Evolutionary conservation across 2,797 vertebrate species (phyloP).

Genomic region (Poecilia wingei): DNA sequence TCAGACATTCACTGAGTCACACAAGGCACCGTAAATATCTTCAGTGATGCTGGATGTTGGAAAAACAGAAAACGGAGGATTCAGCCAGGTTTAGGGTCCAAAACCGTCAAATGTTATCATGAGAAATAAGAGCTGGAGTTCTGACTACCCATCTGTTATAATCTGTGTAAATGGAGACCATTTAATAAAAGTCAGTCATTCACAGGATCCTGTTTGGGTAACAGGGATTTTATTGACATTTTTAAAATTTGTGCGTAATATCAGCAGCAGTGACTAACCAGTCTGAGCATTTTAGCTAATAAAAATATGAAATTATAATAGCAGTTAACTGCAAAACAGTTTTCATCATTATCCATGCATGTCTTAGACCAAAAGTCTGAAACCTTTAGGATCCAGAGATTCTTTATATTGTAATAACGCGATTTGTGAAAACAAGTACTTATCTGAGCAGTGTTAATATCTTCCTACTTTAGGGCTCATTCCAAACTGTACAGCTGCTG

Average conservation of each 20-base stretch:
- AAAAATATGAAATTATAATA: neutral
- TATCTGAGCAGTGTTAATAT: too few species aligned
- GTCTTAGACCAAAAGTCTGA: neutral
- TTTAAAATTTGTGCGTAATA: neutral
- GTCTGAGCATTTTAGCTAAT: neutral
- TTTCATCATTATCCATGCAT: neutral
- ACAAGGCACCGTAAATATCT: constrained; percentile 10
- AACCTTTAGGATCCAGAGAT: too few species aligned
- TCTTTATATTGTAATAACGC: too few species aligned
- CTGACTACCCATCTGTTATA: neutral
- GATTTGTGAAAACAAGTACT: too few species aligned
- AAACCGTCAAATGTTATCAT: constrained; percentile 43
- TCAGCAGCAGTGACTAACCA: neutral
- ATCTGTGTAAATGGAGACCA: too few species aligned
- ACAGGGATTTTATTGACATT: neutral
- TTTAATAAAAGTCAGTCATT: neutral
- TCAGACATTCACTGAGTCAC: neutral
- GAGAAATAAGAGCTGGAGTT: neutral
- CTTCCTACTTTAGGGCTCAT: too few species aligned
- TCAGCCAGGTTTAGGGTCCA: neutral
- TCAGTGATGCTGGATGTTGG: neutral
- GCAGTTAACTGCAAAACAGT: neutral
- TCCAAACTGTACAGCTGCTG: too few species aligned
- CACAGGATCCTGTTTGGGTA: neutral
- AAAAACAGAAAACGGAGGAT: neutral